phyloP scores from a whole-genome alignment of 2,888 invertebrate species.

The Trilocha varians region DNA sequence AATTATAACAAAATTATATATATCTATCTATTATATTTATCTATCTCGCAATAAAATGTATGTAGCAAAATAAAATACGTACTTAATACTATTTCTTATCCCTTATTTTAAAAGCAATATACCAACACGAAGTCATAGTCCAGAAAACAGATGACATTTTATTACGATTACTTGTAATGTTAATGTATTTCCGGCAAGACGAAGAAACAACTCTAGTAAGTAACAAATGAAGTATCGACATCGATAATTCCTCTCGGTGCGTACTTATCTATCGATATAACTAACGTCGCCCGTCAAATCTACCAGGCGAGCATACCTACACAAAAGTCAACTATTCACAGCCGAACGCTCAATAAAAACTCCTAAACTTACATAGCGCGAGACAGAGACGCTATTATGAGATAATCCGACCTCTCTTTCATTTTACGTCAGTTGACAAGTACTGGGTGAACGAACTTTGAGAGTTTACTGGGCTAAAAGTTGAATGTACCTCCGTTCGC shows the following conservation, averaged over 20 bases:
- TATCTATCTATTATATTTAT: no score
- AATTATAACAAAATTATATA: no score
- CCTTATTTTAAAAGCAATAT: no score
- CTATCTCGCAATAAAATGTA: no score
- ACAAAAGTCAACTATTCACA: conserved; percentile 64
- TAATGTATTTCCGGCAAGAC: not conserved
- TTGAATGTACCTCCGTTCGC: conserved; percentile 73
- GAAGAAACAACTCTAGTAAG: not conserved
- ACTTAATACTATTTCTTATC: no score
- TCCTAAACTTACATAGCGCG: conserved; percentile 57
- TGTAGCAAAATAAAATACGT: no score
- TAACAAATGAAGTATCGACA: not conserved
- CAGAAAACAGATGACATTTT: no score
- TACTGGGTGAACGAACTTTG: conserved; percentile 72
- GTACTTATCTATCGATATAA: conserved; percentile 60
- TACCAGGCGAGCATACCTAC: conserved; percentile 58
- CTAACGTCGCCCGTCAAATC: conserved; percentile 64
- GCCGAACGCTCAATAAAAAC: conserved; percentile 60
- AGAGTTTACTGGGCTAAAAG: conserved; percentile 75
- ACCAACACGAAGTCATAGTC: no score
- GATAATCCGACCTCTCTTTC: conserved; percentile 42
- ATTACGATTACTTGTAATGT: not conserved
- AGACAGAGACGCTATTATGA: conserved; percentile 46
- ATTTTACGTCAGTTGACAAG: conserved; percentile 71
- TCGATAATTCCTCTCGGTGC: conserved; percentile 22